Evolutionary conservation across 2,888 invertebrate genomes (phyloP).

Genomic region (Melanophora roralis): DNA sequence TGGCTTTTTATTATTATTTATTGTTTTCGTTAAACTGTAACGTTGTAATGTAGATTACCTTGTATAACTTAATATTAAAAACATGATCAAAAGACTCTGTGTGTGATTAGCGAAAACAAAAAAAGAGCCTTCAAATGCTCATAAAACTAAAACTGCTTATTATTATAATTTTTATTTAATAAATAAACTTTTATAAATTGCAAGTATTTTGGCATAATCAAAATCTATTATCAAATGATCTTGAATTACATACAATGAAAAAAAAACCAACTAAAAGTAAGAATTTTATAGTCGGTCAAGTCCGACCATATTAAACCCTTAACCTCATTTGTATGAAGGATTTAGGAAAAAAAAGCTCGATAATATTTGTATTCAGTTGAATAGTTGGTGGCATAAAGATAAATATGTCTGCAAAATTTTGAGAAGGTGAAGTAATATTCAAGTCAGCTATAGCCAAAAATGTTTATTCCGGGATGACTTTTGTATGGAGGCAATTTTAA

Average conservation of each 20-base stretch:
- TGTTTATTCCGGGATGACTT: no score
- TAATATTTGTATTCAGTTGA: no score
- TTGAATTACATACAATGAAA: conserved; percentile 9
- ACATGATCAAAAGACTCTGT: conserved; percentile 6
- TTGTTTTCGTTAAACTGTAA: conserved; percentile 17
- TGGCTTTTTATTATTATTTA: no score
- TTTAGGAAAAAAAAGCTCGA: no score
- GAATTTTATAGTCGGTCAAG: no score
- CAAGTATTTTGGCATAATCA: conserved; percentile 32
- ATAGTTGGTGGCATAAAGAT: no score
- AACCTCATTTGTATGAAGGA: no score
- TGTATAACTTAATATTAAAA: conserved; percentile 49
- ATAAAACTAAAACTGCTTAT: conserved; percentile 32
- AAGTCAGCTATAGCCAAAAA: no score
- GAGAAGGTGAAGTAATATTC: no score
- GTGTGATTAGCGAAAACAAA: conserved; percentile 15
- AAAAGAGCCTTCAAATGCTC: neutral
- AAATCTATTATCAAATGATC: conserved; percentile 15
- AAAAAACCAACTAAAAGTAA: conserved; percentile 11
- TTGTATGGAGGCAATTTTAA: no score
- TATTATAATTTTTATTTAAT: conserved; percentile 51
- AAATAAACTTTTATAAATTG: conserved; percentile 45
- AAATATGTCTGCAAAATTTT: no score
- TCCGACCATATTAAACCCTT: no score
- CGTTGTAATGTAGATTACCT: conserved; percentile 58